Base-by-base conservation (phyloP, 2,888 invertebrate species). In the Rhagophthalmus giganteus region DNA sequence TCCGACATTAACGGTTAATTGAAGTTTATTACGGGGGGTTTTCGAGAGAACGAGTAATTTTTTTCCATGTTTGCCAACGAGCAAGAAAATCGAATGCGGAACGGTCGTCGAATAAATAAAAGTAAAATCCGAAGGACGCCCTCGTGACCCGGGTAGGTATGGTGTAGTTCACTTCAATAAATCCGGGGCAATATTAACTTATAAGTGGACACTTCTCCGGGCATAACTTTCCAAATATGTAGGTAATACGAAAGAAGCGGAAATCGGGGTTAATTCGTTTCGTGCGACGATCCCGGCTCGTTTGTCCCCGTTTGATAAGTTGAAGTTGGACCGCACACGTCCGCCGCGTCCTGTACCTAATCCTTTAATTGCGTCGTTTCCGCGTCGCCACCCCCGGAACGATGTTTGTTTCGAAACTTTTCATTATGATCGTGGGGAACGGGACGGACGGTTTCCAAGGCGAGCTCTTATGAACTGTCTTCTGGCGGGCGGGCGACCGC, bases 101-200 rank as follows among this genome's bases (percentile, higher is more conserved):
- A 35, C 25, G 35, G 16, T 27, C 30, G 20, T 33, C 24, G 27
- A 34, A 27, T 44, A 44, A 44, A 44, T 44, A 44, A 44, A 44
- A 42, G 34, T 42, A 42, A 42, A 42, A 32, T 34, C 11, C 24
- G 26, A 33, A 25, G 16, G 45, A 37, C 13, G n/a, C 45, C 37
- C 15, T 28, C 20, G 31, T 31, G 37, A 37, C 45, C 35, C 30
- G 45, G n/a, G n/a, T n/a, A n/a, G n/a, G n/a, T n/a, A n/a, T n/a
- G n/a, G n/a, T n/a, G n/a, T 32, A 46, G 46, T 46, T 46, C 37
- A 46, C 30, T 46, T 31, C 46, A 31, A 46, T 46, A 46, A 46
- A 46, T 46, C 37, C 30, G 30, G 30, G 38, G 30, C 37, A 46
- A 46, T 46, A 38, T 46, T 37, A 46, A 32, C 25, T 41, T 32